Percentiles rank a stretch among this genome's conserved stretches.
These are phyloP conservation scores for Egretta garzetta DNA, from an alignment of 2,113 vertebrate species.

Conservation along the genomic window DNA sequence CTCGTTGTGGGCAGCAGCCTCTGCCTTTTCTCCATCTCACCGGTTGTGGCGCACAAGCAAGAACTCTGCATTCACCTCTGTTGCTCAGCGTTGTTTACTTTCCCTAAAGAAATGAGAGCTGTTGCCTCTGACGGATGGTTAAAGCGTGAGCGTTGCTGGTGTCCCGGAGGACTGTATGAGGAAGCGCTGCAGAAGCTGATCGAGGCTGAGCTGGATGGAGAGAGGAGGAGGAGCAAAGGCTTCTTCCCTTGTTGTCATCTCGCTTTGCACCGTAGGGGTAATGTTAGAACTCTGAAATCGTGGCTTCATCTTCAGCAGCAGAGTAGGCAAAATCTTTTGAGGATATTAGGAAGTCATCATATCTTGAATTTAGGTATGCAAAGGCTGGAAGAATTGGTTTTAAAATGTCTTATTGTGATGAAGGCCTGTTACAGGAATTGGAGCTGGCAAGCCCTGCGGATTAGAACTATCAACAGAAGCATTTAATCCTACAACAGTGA, in stretches of 20 bases:
- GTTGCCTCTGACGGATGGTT: no score
- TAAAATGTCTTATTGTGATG: background rate
- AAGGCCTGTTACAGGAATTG: background rate
- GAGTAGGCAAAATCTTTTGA: background rate
- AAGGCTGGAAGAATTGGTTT: background rate
- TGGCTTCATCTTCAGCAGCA: background rate
- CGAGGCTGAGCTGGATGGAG: no score
- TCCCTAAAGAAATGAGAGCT: background rate
- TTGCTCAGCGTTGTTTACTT: background rate
- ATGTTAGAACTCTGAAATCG: background rate
- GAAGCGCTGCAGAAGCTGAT: background rate
- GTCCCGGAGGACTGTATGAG: background rate
- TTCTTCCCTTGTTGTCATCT: background rate
- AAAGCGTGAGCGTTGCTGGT: background rate
- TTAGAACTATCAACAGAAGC: background rate
- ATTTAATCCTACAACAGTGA: background rate
- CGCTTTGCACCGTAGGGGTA: background rate
- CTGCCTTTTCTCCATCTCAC: background rate
- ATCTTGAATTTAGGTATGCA: background rate
- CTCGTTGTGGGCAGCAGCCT: background rate
- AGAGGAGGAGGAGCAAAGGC: background rate
- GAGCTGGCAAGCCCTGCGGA: background rate
- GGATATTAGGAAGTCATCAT: background rate
- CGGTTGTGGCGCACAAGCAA: background rate
- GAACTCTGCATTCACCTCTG: background rate